Conservation (phyloP, 2,113 vertebrate species). For the Burhinus oedicnemus region DNA sequence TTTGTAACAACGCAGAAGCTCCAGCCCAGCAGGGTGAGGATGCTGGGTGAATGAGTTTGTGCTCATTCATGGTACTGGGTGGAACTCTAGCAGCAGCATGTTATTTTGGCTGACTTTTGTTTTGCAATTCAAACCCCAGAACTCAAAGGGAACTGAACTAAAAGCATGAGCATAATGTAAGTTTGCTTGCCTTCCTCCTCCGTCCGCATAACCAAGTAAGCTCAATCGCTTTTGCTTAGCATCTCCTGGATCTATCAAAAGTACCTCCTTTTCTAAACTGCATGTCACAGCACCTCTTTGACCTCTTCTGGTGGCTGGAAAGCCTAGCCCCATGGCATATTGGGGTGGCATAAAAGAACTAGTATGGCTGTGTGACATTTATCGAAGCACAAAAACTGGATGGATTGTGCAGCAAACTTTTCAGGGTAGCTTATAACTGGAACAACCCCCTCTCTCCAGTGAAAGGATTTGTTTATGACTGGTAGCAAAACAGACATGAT, state of each 20-base stretch:
- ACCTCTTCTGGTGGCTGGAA: neutral
- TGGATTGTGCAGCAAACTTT: neutral
- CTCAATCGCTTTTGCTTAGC: neutral
- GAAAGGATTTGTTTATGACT: neutral
- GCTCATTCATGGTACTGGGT: neutral
- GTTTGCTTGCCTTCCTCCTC: neutral
- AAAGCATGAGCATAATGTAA: neutral
- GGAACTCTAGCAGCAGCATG: neutral
- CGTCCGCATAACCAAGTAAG: neutral
- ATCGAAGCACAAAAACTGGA: neutral
- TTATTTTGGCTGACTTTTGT: neutral
- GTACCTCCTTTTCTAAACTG: neutral
- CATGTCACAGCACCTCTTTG: neutral
- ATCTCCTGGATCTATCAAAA: neutral
- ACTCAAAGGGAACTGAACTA: neutral
- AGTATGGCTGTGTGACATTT: neutral
- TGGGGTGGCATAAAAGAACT: neutral
- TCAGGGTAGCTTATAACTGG: neutral
- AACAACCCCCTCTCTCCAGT: neutral
- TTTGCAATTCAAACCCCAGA: conserved; percentile 14
- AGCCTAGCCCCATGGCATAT: too few relatives aligned
- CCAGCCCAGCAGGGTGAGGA: neutral
- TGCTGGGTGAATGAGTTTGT: neutral
- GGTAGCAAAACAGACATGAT: neutral
- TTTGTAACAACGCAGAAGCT: conserved; percentile 4